Evolutionary conservation across 2,888 invertebrate genomes (phyloP), one percentile per base, ranked within the genome.

Genomic region (Chaetoderma sp.): DNA sequence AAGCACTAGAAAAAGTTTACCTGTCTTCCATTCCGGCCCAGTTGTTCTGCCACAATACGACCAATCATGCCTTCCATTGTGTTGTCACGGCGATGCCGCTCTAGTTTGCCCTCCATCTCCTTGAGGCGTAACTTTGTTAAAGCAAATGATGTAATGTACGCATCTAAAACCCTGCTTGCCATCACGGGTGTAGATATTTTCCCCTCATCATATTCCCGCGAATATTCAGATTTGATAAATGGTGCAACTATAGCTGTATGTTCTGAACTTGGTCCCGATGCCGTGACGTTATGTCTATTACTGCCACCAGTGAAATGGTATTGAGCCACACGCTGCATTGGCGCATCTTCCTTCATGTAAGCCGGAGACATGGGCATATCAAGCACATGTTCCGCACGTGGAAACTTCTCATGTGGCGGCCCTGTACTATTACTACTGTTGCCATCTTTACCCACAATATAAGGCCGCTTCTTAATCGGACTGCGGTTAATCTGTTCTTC

Each of bases 391-490:
- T 36, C 39, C 39, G n/a, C n/a, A n/a, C 10, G n/a, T 36, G 10
- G 10, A 4, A 28, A 28, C 10, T 52, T 52, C 32, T 32, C 32
- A 25, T 27, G 18, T 13, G 13, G 10, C 28, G 18, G 32, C 16
- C n/a, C 16, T 1, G 21, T 6, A 50, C 2, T 28, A 3, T n/a
- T 21, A 45, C 30, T 8, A 32, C 45, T 16, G 33, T 42, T 16
- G 45, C 55, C 8, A 5, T 61, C 55, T n/a, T 62, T 65, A 32
- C 67, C 63, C 52, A 80, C 78, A 56, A 78, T 75, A 66, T 82
- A 82, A 27, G 84, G 84, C 60, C 84, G 75, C 70, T 84, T 84
- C 68, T 84, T 84, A 42, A 83, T 79, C 28, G 84, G 84, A 75
- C 83, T 83, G 66, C 80, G 71, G 39, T 70, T 78, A 65, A 81